Conservation (phyloP, 2,113 vertebrate genomes). For the Pterocles orientalis region DNA sequence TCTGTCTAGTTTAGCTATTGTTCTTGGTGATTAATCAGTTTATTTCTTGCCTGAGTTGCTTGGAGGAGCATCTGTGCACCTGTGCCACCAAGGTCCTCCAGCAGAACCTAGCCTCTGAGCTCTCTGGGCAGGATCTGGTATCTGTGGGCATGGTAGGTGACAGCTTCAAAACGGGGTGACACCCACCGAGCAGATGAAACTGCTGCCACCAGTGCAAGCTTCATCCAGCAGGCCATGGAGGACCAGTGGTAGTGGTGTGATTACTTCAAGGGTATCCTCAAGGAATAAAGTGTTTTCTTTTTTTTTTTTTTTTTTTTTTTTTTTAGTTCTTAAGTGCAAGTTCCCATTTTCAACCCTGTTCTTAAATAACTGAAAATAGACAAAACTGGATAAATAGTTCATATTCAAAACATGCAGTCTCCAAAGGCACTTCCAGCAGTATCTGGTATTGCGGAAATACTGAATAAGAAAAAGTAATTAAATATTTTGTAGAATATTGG, state of each 20-base stretch:
- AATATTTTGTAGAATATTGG: neutral
- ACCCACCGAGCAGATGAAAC: neutral
- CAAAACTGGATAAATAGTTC: neutral
- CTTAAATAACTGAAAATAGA: neutral
- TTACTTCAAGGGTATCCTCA: neutral
- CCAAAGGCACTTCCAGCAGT: neutral
- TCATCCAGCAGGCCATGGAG: neutral
- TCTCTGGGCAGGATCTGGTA: neutral
- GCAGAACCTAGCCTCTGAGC: neutral
- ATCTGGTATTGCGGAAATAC: neutral
- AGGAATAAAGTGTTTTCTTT: neutral
- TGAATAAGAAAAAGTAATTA: neutral
- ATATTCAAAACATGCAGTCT: neutral
- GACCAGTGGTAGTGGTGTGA: too few species aligned
- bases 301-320: neutral
- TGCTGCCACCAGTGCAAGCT: accelerated
- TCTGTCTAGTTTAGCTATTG: neutral
- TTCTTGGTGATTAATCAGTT: neutral
- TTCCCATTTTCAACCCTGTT: neutral
- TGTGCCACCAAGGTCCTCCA: neutral
- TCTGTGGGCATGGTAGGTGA: neutral
- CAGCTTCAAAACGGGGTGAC: neutral
- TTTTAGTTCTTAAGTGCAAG: neutral
- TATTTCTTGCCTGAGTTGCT: neutral
- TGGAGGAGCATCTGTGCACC: neutral